Evolutionary conservation across 2,888 invertebrate genomes (phyloP).

Genomic region (Coremacera marginata): DNA sequence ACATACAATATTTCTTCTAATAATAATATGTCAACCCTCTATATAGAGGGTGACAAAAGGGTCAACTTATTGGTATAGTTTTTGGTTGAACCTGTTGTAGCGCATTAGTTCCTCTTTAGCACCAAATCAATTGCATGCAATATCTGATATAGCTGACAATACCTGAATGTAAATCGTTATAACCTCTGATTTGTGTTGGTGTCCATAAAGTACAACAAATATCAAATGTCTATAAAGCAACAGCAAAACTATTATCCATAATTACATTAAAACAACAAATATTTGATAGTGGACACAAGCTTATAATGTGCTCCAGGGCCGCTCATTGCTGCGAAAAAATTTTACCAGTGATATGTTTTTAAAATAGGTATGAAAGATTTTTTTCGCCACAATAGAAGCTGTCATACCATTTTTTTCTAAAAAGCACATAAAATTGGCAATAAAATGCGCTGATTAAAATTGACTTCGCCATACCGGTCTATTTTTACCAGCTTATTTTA

Average conservation of each 20-base stretch:
- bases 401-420: too few species aligned
- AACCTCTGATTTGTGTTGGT: background rate
- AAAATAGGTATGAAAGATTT: too few species aligned
- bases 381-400: too few species aligned
- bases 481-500: too few species aligned
- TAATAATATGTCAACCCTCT: constrained; percentile 21
- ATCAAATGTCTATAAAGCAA: constrained; percentile 24
- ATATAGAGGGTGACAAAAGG: constrained; percentile 22
- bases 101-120: constrained; percentile 30
- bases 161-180: background rate
- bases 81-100: constrained; percentile 13
- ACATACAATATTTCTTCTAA: background rate
- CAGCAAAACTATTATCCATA: constrained; percentile 32
- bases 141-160: background rate
- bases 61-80: constrained; percentile 17
- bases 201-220: constrained; percentile 7
- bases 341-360: too few species aligned
- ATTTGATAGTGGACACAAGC: background rate
- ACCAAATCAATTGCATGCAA: constrained; percentile 18
- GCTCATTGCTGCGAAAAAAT: too few species aligned
- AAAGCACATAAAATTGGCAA: too few species aligned
- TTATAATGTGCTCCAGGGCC: background rate
- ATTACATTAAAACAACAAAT: constrained; percentile 34
- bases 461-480: too few species aligned
- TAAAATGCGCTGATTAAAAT: too few species aligned